A percentile compares a stretch with the other conserved stretches of the same genome.
Evolutionary conservation across 2,888 invertebrate species (phyloP).

Genomic region (Flexamia atlantica): DNA sequence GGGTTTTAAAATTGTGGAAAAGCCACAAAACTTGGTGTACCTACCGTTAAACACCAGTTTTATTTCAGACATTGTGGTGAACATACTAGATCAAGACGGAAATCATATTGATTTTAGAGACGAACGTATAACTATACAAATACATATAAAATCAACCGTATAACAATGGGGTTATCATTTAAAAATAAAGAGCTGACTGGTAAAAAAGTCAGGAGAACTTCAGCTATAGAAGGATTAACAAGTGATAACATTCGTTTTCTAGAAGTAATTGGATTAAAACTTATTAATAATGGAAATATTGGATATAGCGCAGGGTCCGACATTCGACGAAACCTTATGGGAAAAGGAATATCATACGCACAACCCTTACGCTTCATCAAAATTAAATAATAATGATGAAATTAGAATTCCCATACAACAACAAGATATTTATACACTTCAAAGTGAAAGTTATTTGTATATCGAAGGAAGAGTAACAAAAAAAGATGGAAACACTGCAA

Average conservation of each 20-base stretch:
- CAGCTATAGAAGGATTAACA: slow-evolving; percentile 10
- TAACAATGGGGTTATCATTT: slow-evolving; percentile 30
- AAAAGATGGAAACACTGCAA: neutral
- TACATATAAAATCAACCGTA: neutral
- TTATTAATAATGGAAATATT: slow-evolving; percentile 52
- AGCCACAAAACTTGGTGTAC: slow-evolving; percentile 51
- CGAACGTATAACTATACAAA: neutral
- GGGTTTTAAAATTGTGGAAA: slow-evolving; percentile 41
- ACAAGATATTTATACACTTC: slow-evolving; percentile 70
- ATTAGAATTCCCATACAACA: slow-evolving; percentile 72
- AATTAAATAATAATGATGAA: slow-evolving; percentile 72
- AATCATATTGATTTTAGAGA: slow-evolving; percentile 21
- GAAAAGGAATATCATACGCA: slow-evolving; percentile 68
- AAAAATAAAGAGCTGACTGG: neutral
- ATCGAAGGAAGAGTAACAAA: slow-evolving; percentile 63
- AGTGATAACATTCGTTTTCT: slow-evolving; percentile 43
- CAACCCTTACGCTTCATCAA: slow-evolving; percentile 70
- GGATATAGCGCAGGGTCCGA: slow-evolving; percentile 47
- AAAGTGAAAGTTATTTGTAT: slow-evolving; percentile 69
- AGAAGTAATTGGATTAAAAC: slow-evolving; percentile 21
- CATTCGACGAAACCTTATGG: slow-evolving; percentile 63
- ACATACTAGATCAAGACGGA: slow-evolving; percentile 53
- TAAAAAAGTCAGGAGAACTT: neutral
- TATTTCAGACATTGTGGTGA: slow-evolving; percentile 36
- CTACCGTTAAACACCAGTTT: slow-evolving; percentile 35